Base-by-base conservation (phyloP, 2,797 vertebrate species). In the Botia kubotai region DNA sequence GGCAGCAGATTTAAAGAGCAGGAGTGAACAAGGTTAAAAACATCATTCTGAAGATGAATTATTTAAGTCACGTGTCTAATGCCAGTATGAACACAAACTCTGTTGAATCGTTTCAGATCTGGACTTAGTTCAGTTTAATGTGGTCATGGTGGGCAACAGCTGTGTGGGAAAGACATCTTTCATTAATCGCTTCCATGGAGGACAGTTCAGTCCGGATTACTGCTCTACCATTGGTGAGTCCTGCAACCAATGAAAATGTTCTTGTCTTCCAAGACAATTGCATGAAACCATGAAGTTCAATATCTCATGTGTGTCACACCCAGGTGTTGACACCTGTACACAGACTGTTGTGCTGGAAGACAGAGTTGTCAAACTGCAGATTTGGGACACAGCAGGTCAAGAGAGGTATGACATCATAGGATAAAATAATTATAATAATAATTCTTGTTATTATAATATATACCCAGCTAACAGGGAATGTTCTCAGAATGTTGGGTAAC, bases 331-430 rank as follows among this genome's bases (percentile, higher is more conserved):
- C 89, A 96, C 94, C 77, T 95, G 88, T 72, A 82, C 93, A 74
- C 96, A 96, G 92, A 94, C 50, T 26, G 75, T 98, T 50, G 2
- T 87, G 0, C 92, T 98, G 90, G 95, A 96, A 80, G 93, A 93
- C 75, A 93, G 90, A 82, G 36, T 11, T 52, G 95, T 97, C 77
- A 88, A 90, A 14, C 93, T 99, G 6, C 91, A 95, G 85, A 87
- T 99, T 70, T 99, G 98, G 98, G 98, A 99, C 89, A 98, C 97
- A 0, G 98, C 98, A 0, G 98, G 98, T 29, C 97, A 98, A 84
- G 98, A 99, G 86, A 96, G 97, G 98, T 94, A 79, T 43, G 83
- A 73, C 4, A 70, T 66, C 13, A 76, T 12, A 8, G 33, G 23
- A 26, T 26, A 26, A 74, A 21, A 80, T 6, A 60, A 46, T 16